Evolutionary conservation across 2,888 invertebrate species (phyloP), one percentile per base, ranked within the genome.

Genomic region (Mythimna loreyi): DNA sequence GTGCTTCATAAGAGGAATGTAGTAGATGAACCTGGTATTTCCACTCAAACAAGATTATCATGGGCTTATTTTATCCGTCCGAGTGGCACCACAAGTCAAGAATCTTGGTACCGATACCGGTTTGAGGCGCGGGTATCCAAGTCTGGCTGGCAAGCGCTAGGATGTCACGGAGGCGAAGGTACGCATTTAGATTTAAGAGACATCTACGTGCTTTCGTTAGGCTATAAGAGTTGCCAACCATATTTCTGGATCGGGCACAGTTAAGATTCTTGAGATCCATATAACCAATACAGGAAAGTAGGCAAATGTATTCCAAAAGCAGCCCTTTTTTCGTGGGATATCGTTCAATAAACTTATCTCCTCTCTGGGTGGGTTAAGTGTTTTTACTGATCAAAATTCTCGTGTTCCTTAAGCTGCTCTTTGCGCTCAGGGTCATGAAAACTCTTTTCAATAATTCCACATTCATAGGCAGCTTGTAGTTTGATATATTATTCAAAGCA

Each of bases 41-140:
- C 53, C 19, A 56, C 58, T 72, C 19, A 62, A 62, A 70, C 58
- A 56, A 75, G 65, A 66, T 58, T 40, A 43, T 30, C 55, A 57
- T 36, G 25, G 53, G 52, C 45, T 70, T 79, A 64, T 70, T 79
- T 77, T 61, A 61, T 78, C 30, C 19, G 6, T 52, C 40, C 40
- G 58, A 70, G 47, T 47, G 58, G 53, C 45, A 43, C 45, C 47
- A 65, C 72, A 50, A 61, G 72, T 68, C 64, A 78, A 63, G 64
- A 76, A 72, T 76, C 68, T 68, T 72, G 47, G 68, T 68, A 58
- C 36, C 30, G 8, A 72, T 78, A 78, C 78, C 67, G 77, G 78
- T 80, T 72, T 62, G 52, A 53, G 65, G 21, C 21, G 21, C 55
- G 55, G 50, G 33, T 7, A 11, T 33, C 58, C 49, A 56, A 72